Evolutionary conservation across 1,140 invertebrate species (phyloP).

Genomic region (Microplitis demolitor): DNA sequence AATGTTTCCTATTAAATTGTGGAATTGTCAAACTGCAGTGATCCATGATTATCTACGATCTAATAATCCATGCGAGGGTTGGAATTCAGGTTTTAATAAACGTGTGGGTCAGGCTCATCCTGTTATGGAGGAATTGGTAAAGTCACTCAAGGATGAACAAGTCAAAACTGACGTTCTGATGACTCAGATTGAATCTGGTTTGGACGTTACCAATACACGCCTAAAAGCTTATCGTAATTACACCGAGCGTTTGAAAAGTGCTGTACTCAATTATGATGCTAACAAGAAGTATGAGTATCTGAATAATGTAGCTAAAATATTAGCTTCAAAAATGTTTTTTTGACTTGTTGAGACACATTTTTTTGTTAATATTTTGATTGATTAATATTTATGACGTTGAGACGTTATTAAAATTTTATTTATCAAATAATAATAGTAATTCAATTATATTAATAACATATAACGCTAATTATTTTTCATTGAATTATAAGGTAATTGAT

Average conservation of each 20-base stretch:
- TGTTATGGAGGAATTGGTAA: background rate
- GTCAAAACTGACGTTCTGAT: background rate
- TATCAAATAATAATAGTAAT: too few relatives aligned
- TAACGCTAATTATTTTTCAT: too few relatives aligned
- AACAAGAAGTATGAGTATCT: background rate
- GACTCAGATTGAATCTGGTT: background rate
- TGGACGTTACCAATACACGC: background rate
- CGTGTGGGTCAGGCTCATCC: background rate
- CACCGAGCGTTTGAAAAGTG: background rate
- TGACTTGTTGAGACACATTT: too few relatives aligned
- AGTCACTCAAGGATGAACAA: background rate
- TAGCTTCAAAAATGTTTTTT: too few relatives aligned
- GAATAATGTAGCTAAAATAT: background rate
- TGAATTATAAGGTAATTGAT: too few relatives aligned
- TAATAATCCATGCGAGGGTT: conserved; percentile 3
- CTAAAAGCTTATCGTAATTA: background rate
- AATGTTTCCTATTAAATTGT: background rate
- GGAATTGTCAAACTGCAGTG: conserved; percentile 1
- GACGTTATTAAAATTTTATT: too few relatives aligned
- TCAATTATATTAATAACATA: too few relatives aligned
- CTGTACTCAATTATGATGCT: background rate
- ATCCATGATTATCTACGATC: background rate
- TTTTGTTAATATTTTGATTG: too few relatives aligned
- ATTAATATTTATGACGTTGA: too few relatives aligned
- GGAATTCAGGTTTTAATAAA: background rate